These are phyloP conservation scores for Gobio occitaniae DNA, from an alignment of 2,797 vertebrate genomes.

Conservation along the genomic window DNA sequence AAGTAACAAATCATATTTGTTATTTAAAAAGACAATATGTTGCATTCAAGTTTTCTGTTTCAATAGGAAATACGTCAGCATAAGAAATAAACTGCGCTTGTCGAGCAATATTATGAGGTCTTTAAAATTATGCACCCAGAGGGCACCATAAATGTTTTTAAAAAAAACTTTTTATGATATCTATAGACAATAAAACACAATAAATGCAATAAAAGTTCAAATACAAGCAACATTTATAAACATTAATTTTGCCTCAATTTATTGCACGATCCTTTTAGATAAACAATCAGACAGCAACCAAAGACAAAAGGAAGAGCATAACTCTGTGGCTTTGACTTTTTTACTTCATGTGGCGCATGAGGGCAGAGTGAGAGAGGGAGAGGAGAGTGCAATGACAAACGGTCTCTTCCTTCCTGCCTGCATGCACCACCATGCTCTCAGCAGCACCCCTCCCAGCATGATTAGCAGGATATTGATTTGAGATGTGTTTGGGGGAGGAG, in stretches of 20 bases:
- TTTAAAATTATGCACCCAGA: not conserved
- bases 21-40: not conserved
- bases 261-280: conserved; percentile 1
- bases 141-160: conserved; percentile 13
- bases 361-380: conserved; percentile 49
- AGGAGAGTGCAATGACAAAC: conserved; percentile 83
- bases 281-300: conserved; percentile 29
- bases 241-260: conserved; percentile 4
- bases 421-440: conserved; percentile 80
- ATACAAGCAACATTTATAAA: not conserved
- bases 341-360: conserved; percentile 48
- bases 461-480: conserved; percentile 93
- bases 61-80: not conserved
- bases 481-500: conserved; percentile 74
- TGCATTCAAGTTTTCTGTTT: not conserved
- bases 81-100: not conserved
- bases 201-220: conserved; percentile 15
- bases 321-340: conserved; percentile 47
- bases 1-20: not conserved
- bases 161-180: conserved; percentile 14
- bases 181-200: conserved; percentile 17
- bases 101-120: not conserved
- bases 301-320: conserved; percentile 58
- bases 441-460: conserved; percentile 79
- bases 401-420: conserved; percentile 86